A percentile compares a stretch with the other conserved stretches of the same genome.
phyloP scores from a whole-genome alignment of 2,113 vertebrate species.

The Cyanistes caeruleus region DNA sequence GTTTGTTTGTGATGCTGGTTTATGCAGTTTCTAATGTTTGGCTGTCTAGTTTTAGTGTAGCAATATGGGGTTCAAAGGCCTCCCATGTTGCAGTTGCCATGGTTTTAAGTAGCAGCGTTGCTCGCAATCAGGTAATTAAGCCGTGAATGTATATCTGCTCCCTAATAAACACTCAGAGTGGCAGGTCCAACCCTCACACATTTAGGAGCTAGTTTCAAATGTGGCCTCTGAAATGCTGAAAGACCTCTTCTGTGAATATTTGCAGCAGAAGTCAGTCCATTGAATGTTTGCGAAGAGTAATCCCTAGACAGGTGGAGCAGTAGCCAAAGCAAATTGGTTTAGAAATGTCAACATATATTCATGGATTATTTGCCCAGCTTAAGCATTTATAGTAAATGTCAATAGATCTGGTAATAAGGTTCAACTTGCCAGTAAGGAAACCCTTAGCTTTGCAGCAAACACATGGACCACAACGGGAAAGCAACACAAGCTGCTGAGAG shows the following conservation, averaged over 20 bases:
- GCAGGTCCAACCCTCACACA: background rate
- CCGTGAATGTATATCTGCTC: background rate
- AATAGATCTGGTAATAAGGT: background rate
- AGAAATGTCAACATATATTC: constrained; percentile 50
- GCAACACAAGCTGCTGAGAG: background rate
- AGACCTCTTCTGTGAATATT: background rate
- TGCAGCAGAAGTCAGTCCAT: background rate
- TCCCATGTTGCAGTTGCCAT: background rate
- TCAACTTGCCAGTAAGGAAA: background rate
- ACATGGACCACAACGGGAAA: background rate
- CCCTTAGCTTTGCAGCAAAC: background rate
- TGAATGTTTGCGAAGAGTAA: background rate
- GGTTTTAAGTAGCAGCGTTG: background rate
- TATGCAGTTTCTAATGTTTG: background rate
- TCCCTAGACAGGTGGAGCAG: constrained; percentile 30
- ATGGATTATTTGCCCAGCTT: background rate
- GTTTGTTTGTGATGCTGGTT: background rate
- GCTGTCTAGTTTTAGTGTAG: background rate
- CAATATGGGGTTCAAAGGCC: background rate
- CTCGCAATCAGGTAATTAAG: background rate
- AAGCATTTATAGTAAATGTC: constrained; percentile 29
- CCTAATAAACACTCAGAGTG: background rate
- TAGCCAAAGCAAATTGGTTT: constrained; percentile 51
- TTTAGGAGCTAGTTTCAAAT: background rate
- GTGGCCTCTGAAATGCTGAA: background rate